Evolutionary conservation across 2,113 vertebrate genomes (phyloP), one percentile per base, ranked within the genome.

Genomic region (Tylochromis polylepis): DNA sequence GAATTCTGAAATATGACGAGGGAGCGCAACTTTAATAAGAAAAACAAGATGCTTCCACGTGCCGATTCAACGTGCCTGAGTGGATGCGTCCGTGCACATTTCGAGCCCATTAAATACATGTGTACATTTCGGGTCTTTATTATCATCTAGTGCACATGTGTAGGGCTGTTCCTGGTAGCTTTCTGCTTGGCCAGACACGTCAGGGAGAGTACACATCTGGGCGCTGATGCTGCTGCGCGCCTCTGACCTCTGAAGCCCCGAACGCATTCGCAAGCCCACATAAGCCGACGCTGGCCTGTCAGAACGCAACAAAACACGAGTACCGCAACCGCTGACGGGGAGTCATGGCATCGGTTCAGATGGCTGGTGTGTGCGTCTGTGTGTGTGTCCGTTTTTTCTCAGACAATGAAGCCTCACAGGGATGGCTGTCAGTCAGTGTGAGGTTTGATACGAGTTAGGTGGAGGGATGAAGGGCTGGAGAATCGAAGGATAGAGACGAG

Each of bases 141-240:
- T 46, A 93, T 88, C 84, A 90, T 83, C 88, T 81, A 55, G 70
- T 51, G 87, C 83, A 88, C 78, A 87, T 72, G 85, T 60, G 85
- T 85, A 6, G 31, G 70, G 43, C 41, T 75, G 36, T 77, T 85
- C 81, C 31, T 67, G 3, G 57, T 2, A 22, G 41, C 91, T 91
- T 94, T 94, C 85, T 27, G 62, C 93, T 82, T 78, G 90, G 84
- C 65, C 31, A n/a, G 55, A 94, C 91, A 88, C 75, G 89, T 95
- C 93, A 95, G 89, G 18, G 56, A 58, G 79, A 81, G 58, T 94
- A 83, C 94, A 93, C 95, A 94, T 95, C 95, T 94, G 93, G 87
- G 75, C 29, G 53, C 77, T 1, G 51, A 79, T 41, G 89, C 87
- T 84, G 79, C 89, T 4, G 89, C 16, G 79, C 51, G 4, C 80